phyloP scores from a whole-genome alignment of 2,888 invertebrate genomes.

The Drosophila suboccidentalis region DNA sequence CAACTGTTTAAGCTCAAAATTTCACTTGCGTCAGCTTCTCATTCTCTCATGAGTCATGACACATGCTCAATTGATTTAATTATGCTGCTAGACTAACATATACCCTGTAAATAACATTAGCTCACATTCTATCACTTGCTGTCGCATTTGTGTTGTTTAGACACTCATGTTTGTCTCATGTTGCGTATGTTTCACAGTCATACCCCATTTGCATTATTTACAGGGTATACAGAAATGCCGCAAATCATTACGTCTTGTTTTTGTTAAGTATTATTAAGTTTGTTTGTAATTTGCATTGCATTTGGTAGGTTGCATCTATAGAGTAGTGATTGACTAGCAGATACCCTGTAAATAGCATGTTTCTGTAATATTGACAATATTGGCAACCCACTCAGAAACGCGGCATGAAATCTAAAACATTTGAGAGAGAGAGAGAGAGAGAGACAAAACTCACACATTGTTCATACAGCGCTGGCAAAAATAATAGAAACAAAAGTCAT shows the following conservation, averaged over 20 bases:
- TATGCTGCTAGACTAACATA: background rate
- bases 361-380: no score
- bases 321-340: no score
- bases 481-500: no score
- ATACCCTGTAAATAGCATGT: no score
- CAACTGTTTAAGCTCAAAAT: background rate
- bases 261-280: no score
- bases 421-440: no score
- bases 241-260: conserved; percentile 9
- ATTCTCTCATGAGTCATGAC: background rate
- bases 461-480: conserved; percentile 35
- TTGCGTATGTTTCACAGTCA: background rate
- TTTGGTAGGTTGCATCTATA: no score
- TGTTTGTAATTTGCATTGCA: no score
- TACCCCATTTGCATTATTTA: no score
- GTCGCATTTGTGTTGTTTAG: background rate
- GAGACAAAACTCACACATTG: conserved; percentile 54
- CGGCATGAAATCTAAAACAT: no score
- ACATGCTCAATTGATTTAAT: background rate
- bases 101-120: background rate
- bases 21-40: background rate
- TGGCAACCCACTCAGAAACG: no score
- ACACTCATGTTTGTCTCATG: background rate
- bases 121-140: background rate
- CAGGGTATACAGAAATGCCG: conserved; percentile 46